These are phyloP conservation scores for Ploceus nigricollis DNA, from an alignment of 2,113 vertebrate species.

Conservation along the genomic window DNA sequence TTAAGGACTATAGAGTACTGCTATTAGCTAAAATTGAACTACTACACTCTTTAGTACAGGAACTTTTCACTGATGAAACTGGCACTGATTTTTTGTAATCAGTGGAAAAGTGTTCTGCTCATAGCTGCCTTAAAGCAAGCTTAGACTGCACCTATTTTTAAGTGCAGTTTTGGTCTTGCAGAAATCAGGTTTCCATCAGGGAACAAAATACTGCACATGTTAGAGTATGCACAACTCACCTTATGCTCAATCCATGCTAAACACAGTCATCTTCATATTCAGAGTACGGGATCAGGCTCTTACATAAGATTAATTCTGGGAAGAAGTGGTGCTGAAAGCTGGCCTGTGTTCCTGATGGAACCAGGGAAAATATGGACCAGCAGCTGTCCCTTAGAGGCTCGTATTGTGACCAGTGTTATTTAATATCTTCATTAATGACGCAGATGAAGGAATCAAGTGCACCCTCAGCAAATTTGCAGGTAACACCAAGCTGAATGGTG, in stretches of 20 bases:
- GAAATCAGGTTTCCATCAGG: neutral
- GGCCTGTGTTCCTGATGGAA: neutral
- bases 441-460: rapidly evolving
- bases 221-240: neutral
- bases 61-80: slow-evolving; percentile 4
- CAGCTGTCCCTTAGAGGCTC: neutral
- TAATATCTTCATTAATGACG: neutral
- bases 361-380: neutral
- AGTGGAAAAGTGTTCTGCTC: neutral
- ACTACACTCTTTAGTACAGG: neutral
- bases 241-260: neutral
- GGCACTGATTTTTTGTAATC: slow-evolving; percentile 15
- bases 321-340: neutral
- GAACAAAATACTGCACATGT: neutral
- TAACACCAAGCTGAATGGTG: neutral
- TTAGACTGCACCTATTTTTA: neutral
- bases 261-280: neutral
- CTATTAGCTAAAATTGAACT: neutral
- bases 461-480: neutral
- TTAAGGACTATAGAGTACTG: neutral
- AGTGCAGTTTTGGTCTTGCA: neutral
- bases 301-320: neutral
- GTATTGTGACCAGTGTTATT: neutral
- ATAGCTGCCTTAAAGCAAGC: slow-evolving; percentile 57
- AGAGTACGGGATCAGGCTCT: neutral